These are phyloP conservation scores for Agrilus cyanescens DNA, from an alignment of 2,888 invertebrate genomes.

Conservation along the genomic window DNA sequence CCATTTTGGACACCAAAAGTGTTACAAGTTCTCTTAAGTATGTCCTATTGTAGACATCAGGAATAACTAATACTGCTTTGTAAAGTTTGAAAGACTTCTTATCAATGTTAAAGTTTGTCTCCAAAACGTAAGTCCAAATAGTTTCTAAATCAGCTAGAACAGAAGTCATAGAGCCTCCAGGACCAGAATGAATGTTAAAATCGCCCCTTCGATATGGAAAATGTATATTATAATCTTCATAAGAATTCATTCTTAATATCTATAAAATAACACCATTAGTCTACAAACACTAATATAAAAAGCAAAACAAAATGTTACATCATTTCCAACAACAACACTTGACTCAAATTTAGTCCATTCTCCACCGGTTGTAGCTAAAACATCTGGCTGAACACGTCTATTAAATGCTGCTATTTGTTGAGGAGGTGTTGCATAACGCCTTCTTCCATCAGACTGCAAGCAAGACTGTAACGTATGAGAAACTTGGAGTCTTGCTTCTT, in stretches of 20 bases:
- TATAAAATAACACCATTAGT: constrained; percentile 20
- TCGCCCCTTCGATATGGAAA: constrained; percentile 84
- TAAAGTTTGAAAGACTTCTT: constrained; percentile 60
- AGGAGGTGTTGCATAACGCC: constrained; percentile 75
- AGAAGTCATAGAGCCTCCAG: constrained; percentile 77
- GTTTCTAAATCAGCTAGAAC: constrained; percentile 75
- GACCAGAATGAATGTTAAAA: constrained; percentile 69
- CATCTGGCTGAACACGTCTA: constrained; percentile 62
- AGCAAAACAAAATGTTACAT: constrained; percentile 36
- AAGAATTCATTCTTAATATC: constrained; percentile 54
- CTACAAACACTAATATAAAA: not conserved
- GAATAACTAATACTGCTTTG: constrained; percentile 76
- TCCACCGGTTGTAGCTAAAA: constrained; percentile 42
- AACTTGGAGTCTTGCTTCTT: constrained; percentile 72
- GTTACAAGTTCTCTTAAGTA: constrained; percentile 78
- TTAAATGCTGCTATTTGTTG: constrained; percentile 86
- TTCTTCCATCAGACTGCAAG: constrained; percentile 68
- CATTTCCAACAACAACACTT: constrained; percentile 63
- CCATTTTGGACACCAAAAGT: constrained; percentile 65
- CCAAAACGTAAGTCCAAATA: constrained; percentile 78
- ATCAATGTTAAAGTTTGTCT: constrained; percentile 64
- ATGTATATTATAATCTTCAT: constrained; percentile 69
- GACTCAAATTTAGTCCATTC: constrained; percentile 52
- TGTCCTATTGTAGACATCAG: constrained; percentile 78
- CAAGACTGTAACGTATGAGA: constrained; percentile 80